Conservation (phyloP, 2,888 invertebrate genomes). For the Pollenia griseotomentosa region DNA sequence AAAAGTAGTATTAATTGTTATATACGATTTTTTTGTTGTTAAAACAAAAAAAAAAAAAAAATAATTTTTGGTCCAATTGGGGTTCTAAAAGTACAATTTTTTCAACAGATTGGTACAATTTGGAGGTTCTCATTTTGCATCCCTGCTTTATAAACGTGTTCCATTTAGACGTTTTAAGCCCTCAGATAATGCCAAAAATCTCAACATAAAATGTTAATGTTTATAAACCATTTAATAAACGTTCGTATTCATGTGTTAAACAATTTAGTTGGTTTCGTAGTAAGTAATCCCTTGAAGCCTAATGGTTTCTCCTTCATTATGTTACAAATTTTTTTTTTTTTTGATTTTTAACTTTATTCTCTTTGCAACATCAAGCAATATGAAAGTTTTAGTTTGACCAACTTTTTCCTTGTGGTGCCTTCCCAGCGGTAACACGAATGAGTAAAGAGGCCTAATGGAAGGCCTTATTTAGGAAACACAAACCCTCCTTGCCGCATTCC, state of each 20-base stretch:
- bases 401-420: constrained; percentile 35
- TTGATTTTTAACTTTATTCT: constrained; percentile 47
- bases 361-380: constrained; percentile 45
- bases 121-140: no score
- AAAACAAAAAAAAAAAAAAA: background rate
- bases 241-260: constrained; percentile 9
- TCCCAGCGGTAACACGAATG: no score
- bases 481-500: no score
- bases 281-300: constrained; percentile 31
- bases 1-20: no score
- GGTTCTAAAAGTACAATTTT: background rate
- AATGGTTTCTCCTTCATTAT: constrained; percentile 57
- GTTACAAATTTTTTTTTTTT: constrained; percentile 17
- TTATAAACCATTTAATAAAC: constrained; percentile 13
- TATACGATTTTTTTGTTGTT: background rate
- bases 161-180: background rate
- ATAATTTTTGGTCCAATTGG: background rate
- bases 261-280: constrained; percentile 3
- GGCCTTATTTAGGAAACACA: no score
- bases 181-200: constrained; percentile 2
- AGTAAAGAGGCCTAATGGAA: no score
- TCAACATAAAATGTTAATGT: background rate
- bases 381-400: constrained; percentile 55
- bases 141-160: no score
- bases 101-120: background rate